Percentiles rank a stretch among this genome's conserved stretches.
Evolutionary conservation across 2,113 vertebrate species (phyloP).

Genomic region (Pseudopipra pipra): DNA sequence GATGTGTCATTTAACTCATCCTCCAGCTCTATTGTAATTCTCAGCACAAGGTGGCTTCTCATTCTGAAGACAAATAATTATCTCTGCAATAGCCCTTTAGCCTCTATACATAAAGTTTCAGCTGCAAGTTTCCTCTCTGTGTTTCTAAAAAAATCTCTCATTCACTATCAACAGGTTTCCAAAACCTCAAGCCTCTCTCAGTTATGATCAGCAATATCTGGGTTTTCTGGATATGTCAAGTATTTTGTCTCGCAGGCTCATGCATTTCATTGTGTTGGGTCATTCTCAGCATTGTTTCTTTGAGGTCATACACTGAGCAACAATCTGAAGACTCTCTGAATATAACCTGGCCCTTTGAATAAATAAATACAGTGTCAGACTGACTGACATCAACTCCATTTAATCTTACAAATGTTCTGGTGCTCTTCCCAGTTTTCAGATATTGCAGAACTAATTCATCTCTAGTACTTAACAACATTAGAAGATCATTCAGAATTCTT

Average conservation of each 20-base stretch:
- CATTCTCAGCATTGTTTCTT: background rate
- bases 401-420: background rate
- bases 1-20: background rate
- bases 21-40: background rate
- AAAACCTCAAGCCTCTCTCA: background rate
- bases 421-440: background rate
- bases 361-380: background rate
- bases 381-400: background rate
- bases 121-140: background rate
- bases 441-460: background rate
- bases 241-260: background rate
- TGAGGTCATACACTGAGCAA: background rate
- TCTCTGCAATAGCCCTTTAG: background rate
- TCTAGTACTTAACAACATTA: background rate
- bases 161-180: background rate
- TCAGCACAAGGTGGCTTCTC: background rate
- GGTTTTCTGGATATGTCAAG: background rate
- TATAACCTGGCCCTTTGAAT: background rate
- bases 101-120: background rate
- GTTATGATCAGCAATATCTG: background rate
- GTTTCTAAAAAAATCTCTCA: background rate
- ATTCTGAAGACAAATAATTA: background rate
- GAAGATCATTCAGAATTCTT: background rate
- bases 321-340: background rate
- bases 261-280: background rate